Conservation (phyloP, 1,140 invertebrate species). For the Drosophila trapezifrons region DNA sequence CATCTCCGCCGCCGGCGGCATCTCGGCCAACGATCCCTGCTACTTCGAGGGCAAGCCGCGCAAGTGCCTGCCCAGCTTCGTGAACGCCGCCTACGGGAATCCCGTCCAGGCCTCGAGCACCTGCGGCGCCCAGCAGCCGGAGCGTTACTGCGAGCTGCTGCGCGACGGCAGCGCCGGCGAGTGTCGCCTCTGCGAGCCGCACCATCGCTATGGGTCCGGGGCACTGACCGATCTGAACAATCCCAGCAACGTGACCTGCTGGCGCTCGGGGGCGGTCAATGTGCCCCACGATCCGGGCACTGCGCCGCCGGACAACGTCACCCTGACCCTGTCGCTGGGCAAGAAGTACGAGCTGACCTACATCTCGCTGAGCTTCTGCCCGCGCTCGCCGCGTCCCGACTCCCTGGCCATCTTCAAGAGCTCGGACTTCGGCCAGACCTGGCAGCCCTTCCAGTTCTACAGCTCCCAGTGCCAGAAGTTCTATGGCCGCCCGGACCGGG, state of each 20-base stretch:
- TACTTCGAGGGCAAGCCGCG: conserved; percentile 94
- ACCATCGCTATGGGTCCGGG: conserved; percentile 85
- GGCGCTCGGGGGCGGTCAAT: conserved; percentile 95
- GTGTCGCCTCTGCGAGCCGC: conserved; percentile 96
- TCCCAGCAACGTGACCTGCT: conserved; percentile 98
- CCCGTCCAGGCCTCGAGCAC: conserved; percentile 94
- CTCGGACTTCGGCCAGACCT: conserved; percentile 96
- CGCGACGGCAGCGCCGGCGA: conserved; percentile 85
- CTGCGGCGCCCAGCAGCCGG: conserved; percentile 91
- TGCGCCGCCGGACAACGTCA: conserved; percentile 95
- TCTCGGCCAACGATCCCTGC: conserved; percentile 90
- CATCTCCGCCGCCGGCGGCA: conserved; percentile 24
- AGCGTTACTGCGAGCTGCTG: conserved; percentile 89
- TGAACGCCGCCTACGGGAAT: conserved; percentile 97
- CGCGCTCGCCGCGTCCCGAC: conserved; percentile 93
- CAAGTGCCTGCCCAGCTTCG: conserved; percentile 97
- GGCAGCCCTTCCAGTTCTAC: conserved; percentile 98
- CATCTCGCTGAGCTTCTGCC: conserved; percentile 98
- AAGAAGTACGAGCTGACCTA: conserved; percentile 99
- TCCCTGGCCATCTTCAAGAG: conserved; percentile 99
- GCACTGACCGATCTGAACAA: conserved; percentile 98
- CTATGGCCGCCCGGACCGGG: conserved; percentile 92
- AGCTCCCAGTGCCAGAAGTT: conserved; percentile 95
- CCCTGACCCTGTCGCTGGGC: conserved; percentile 94
- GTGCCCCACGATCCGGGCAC: conserved; percentile 88